phyloP scores from a whole-genome alignment of 2,113 vertebrate genomes.

The Ardeotis arabs region DNA sequence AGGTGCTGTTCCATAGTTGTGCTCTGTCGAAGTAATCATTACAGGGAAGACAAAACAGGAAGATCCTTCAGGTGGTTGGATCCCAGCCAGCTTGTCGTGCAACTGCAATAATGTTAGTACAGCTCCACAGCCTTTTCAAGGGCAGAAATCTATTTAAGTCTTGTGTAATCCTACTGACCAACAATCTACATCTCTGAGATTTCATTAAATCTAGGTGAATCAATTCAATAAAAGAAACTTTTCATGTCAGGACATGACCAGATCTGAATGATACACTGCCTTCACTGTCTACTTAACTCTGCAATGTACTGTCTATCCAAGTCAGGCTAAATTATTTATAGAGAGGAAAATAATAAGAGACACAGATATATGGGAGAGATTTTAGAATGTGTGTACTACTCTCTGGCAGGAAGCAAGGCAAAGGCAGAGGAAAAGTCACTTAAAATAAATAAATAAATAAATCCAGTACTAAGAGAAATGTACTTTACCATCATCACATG shows the following conservation, averaged over 20 bases:
- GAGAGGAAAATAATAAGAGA: not conserved
- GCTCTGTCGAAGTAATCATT: fast-evolving
- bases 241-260: not conserved
- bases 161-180: not conserved
- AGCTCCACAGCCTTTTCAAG: not conserved
- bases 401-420: not conserved
- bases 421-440: not conserved
- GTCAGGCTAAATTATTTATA: not conserved
- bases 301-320: not conserved
- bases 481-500: not conserved
- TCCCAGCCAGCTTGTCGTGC: not conserved
- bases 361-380: not conserved
- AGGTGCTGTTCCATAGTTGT: not conserved
- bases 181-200: not conserved
- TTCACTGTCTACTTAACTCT: not conserved
- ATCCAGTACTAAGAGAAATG: not conserved
- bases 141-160: not conserved
- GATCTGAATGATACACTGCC: not conserved
- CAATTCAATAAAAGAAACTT: not conserved
- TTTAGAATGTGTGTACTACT: not conserved
- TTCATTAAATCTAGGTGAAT: not conserved
- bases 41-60: not conserved
- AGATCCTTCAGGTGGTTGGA: not conserved
- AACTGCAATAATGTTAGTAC: not conserved
- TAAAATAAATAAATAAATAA: not conserved